phyloP scores from a whole-genome alignment of 2,113 vertebrate genomes.

The Leuciscus idus region DNA sequence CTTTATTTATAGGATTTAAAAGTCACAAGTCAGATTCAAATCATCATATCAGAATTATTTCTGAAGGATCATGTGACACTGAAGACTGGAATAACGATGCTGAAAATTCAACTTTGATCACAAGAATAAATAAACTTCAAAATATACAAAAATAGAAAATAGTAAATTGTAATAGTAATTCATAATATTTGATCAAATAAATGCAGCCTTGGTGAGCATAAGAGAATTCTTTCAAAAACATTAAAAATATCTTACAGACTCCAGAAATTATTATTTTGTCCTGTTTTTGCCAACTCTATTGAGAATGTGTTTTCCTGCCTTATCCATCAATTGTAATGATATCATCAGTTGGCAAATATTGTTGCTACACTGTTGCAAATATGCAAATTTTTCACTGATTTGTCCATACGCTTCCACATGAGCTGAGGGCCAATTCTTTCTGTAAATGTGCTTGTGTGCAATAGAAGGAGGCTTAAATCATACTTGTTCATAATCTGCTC shows the following conservation, averaged over 20 bases:
- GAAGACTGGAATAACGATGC: not conserved
- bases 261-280: not conserved
- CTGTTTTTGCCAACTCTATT: no score
- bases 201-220: no score
- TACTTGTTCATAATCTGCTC: not conserved
- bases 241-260: no score
- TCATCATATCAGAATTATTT: not conserved
- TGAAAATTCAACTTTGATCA: not conserved
- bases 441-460: not conserved
- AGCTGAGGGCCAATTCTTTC: not conserved
- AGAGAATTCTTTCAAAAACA: no score
- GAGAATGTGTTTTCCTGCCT: no score
- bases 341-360: not conserved
- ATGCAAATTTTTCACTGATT: not conserved
- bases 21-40: not conserved
- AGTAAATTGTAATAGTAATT: not conserved
- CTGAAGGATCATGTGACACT: not conserved
- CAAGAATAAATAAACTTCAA: not conserved
- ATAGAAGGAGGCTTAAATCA: constrained; percentile 12
- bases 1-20: not conserved
- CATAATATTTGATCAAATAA: no score
- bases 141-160: not conserved
- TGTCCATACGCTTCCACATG: not conserved
- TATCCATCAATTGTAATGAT: no score
- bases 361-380: not conserved